Evolutionary conservation across 1,140 invertebrate species (phyloP).

Genomic region (Leptonema lineaticorne): DNA sequence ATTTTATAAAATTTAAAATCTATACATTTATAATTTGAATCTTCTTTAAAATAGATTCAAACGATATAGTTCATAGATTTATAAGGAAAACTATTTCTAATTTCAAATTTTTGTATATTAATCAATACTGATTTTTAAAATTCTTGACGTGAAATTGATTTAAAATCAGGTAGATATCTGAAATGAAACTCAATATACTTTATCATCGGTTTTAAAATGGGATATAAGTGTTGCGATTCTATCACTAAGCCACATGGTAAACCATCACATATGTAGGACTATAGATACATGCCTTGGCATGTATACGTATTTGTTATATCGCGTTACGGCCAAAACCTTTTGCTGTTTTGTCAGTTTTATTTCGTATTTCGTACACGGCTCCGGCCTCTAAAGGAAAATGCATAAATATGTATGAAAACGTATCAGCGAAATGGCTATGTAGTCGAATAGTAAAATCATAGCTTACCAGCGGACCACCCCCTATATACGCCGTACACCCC

Average conservation of each 20-base stretch:
- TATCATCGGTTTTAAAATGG: too few species aligned
- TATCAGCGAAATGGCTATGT: conserved; percentile 35
- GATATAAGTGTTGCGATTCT: background rate
- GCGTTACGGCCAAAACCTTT: conserved; percentile 28
- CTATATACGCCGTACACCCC: background rate
- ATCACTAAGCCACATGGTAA: background rate
- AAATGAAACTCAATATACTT: too few species aligned
- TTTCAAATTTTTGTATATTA: too few species aligned
- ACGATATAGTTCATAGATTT: too few species aligned
- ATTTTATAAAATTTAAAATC: too few species aligned
- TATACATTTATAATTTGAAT: too few species aligned
- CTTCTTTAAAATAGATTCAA: too few species aligned
- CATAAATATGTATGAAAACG: conserved; percentile 41
- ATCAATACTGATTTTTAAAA: too few species aligned
- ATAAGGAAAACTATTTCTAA: too few species aligned
- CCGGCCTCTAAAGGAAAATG: conserved; percentile 29
- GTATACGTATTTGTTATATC: conserved; percentile 10
- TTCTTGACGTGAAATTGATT: too few species aligned
- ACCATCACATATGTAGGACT: background rate
- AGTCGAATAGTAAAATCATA: conserved; percentile 33
- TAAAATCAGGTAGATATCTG: too few species aligned
- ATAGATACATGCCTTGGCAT: background rate
- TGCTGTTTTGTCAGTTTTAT: conserved; percentile 33
- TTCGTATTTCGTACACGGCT: conserved; percentile 36
- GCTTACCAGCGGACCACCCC: background rate